Evolutionary conservation across 2,888 invertebrate species (phyloP).

Genomic region (Xiphydria camelus): DNA sequence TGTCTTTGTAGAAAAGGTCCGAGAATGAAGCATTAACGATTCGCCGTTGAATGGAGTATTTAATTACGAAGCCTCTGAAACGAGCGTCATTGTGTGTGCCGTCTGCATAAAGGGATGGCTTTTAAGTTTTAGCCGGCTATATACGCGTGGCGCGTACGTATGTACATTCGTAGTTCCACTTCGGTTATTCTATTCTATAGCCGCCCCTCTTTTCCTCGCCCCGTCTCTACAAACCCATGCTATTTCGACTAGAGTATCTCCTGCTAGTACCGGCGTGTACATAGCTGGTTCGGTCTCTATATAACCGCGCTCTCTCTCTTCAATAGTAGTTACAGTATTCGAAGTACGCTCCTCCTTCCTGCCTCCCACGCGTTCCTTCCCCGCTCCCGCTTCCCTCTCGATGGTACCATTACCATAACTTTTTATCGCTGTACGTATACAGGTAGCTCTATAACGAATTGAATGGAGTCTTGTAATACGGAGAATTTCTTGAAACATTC

Average conservation of each 20-base stretch:
- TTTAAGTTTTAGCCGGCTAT: background rate
- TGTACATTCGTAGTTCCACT: conserved; percentile 2
- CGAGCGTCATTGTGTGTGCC: background rate
- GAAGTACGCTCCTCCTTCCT: background rate
- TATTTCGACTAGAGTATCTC: too few species aligned
- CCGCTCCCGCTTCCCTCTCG: background rate
- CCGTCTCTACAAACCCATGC: too few species aligned
- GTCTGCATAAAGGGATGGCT: too few species aligned
- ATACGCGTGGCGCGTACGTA: background rate
- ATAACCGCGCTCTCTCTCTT: background rate
- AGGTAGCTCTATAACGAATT: too few species aligned
- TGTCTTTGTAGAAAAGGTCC: conserved; percentile 5
- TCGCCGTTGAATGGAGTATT: conserved; percentile 21
- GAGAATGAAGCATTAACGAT: conserved; percentile 21
- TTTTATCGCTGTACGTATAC: background rate
- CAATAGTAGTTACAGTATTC: too few species aligned
- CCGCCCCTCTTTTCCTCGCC: background rate
- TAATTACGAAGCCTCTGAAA: conserved; percentile 15
- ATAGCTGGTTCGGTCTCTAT: background rate
- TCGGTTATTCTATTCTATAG: conserved; percentile 6
- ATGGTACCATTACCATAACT: conserved; percentile 5
- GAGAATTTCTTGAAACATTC: too few species aligned
- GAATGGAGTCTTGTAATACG: too few species aligned
- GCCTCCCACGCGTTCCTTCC: background rate
- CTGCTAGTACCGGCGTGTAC: too few species aligned